Conservation (phyloP, 2,797 vertebrate genomes). For the Prionace glauca region DNA sequence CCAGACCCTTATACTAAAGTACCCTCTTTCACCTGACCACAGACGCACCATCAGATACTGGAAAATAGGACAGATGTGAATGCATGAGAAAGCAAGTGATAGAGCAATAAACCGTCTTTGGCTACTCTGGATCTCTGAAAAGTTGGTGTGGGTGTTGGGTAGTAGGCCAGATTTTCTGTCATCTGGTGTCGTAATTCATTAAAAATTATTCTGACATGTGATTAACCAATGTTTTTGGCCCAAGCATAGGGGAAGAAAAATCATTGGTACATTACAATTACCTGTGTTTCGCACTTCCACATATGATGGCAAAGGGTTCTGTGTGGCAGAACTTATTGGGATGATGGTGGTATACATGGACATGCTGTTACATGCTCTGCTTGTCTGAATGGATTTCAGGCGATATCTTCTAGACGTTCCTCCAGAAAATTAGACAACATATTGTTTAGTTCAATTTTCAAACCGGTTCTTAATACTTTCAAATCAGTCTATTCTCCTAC, state of each 20-base stretch:
- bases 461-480: neutral
- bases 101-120: neutral
- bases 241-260: neutral
- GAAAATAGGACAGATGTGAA: neutral
- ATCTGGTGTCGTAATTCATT: neutral
- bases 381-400: constrained; percentile 88
- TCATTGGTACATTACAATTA: constrained; percentile 43
- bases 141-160: too few species aligned
- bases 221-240: neutral
- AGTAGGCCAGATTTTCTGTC: neutral
- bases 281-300: constrained; percentile 67
- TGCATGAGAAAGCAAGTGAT: too few species aligned
- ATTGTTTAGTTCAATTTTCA: constrained; percentile 1
- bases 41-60: neutral
- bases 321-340: constrained; percentile 61
- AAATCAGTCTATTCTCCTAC: neutral
- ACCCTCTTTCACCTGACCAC: neutral
- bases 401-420: constrained; percentile 74
- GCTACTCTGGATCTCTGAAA: neutral
- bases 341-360: constrained; percentile 81
- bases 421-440: constrained; percentile 44
- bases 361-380: constrained; percentile 81
- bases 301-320: constrained; percentile 52
- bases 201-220: neutral
- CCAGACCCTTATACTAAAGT: too few species aligned